These are phyloP conservation scores for Noturus placidus DNA, from an alignment of 2,113 vertebrate genomes.

Conservation along the genomic window DNA sequence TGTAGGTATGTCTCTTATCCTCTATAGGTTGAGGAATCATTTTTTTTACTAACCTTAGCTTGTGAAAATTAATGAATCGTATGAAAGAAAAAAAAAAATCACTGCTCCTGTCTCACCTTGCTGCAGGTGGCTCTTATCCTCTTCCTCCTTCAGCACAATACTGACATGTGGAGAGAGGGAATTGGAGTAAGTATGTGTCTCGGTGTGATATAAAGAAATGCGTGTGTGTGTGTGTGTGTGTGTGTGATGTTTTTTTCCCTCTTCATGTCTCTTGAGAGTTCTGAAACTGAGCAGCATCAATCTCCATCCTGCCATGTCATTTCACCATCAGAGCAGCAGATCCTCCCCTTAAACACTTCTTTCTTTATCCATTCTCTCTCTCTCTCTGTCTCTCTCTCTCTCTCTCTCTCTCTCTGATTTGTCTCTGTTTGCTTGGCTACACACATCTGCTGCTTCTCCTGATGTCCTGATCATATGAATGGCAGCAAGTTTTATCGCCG, in stretches of 20 bases:
- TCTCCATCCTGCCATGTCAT: not conserved
- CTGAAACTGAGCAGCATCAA: not conserved
- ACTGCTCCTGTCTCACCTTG: not conserved
- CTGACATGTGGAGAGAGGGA: not conserved
- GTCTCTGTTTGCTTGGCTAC: not conserved
- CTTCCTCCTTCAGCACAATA: not conserved
- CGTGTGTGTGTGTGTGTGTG: not conserved
- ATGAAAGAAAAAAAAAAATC: no score
- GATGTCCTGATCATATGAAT: constrained; percentile 7
- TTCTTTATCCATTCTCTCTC: not conserved
- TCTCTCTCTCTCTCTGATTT: not conserved
- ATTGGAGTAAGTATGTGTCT: not conserved
- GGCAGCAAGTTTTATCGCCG: constrained; percentile 1
- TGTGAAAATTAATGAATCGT: no score
- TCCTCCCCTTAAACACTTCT: not conserved
- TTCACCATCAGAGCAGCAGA: not conserved
- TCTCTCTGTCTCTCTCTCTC: not conserved
- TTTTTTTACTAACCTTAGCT: not conserved
- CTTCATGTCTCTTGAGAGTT: not conserved
- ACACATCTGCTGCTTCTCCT: constrained; percentile 3
- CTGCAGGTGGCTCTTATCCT: not conserved
- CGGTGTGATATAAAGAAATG: not conserved
- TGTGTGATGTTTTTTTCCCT: not conserved
- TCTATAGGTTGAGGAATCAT: not conserved
- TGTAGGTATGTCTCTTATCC: not conserved